Evolutionary conservation across 2,113 vertebrate species (phyloP), one percentile per base, ranked within the genome.

Genomic region (Rhea pennata): DNA sequence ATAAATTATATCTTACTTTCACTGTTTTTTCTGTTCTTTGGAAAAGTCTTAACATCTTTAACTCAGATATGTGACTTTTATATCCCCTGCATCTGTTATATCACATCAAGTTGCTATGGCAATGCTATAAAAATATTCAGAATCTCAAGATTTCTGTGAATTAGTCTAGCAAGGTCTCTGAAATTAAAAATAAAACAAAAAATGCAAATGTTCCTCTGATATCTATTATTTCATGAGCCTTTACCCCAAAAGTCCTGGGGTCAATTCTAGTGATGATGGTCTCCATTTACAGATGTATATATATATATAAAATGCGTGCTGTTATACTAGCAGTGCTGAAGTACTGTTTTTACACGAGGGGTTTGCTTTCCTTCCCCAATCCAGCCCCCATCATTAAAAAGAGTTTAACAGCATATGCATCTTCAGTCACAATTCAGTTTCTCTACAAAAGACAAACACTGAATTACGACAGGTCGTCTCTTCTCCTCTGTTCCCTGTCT

Each of bases 21-120:
- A 22, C 40, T 79, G 10, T 14, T 21, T 94, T 69, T 54, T 39
- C 11, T 59, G 87, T 73, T 53, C 51, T 73, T 85, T 59, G 53
- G 42, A 92, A 50, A 78, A 23, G 3, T 56, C 70, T 82, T 31
- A 58, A 58, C 29, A 70, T 89, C 61, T 89, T 81, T 92, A 50
- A 84, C 64, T 83, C 48, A 93, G 65, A 80, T 92, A 58, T 69
- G 11, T 58, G 73, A 76, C 88, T 93, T 86, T 88, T 91, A 48
- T 72, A 85, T 89, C 73, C 77, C 16, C 20, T 92, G 74, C 50
- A 92, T 84, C 88, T 93, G 54, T 90, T 90, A 70, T 70, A 74
- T 85, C 93, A 89, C 81, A 96, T 93, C 61, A 58, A 58, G 96
- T 97, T 97, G 71, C 87, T 84, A 95, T 97, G 80, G 88, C 56